A percentile compares a stretch with the other conserved stretches of the same genome.
phyloP scores from a whole-genome alignment of 2,797 vertebrate species.

The Oreortyx pictus region DNA sequence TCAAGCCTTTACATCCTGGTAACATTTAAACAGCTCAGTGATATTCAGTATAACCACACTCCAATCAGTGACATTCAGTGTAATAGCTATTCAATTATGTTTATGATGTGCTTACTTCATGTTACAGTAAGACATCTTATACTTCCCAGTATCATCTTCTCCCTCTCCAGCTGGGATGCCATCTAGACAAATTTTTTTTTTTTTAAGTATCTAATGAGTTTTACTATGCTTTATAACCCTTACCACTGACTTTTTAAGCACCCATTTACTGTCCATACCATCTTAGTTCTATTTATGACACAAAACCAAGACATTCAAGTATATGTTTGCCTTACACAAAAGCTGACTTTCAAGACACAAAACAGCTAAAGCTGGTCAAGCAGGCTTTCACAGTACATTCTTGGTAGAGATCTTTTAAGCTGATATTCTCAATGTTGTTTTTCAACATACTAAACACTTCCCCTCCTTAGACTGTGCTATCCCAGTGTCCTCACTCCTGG shows the following conservation, averaged over 20 bases:
- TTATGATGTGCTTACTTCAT: too few relatives aligned
- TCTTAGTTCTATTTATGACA: neutral
- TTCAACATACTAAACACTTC: neutral
- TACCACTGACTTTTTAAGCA: neutral
- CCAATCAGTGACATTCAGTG: neutral
- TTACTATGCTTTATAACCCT: neutral
- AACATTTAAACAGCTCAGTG: neutral
- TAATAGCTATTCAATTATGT: neutral
- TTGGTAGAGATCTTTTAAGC: neutral
- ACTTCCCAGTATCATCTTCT: neutral
- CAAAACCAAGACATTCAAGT: neutral
- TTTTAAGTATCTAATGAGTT: neutral
- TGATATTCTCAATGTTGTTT: neutral
- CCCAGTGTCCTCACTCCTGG: neutral
- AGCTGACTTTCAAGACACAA: neutral
- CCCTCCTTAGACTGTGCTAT: neutral
- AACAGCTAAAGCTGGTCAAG: neutral
- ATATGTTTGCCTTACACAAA: neutral
- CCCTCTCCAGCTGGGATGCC: accelerated
- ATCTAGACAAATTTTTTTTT: neutral
- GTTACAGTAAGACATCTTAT: neutral
- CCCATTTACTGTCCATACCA: neutral
- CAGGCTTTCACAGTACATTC: neutral
- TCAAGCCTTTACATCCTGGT: neutral
- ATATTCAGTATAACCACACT: neutral